Evolutionary conservation across 2,888 invertebrate species (phyloP).

Genomic region (Eulithis prunata): DNA sequence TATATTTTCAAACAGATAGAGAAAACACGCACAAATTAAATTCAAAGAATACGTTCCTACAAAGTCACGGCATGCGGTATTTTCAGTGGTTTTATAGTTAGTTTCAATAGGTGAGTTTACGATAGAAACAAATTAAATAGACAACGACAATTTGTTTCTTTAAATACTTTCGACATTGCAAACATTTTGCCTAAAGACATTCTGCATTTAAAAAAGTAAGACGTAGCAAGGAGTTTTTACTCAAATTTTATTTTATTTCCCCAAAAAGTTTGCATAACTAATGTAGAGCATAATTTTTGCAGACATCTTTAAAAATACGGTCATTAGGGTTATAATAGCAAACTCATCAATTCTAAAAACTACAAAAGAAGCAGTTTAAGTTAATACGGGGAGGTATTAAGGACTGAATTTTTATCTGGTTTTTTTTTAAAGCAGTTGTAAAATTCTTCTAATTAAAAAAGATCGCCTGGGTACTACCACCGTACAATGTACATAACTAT

Average conservation of each 20-base stretch:
- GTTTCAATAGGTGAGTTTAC: slow-evolving; percentile 48
- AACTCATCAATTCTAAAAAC: not conserved
- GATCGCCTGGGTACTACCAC: no score
- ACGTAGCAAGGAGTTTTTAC: slow-evolving; percentile 17
- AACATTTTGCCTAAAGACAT: slow-evolving; percentile 38
- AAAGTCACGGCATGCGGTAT: slow-evolving; percentile 52
- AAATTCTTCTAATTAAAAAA: no score
- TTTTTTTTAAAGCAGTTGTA: no score
- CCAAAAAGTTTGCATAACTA: not conserved
- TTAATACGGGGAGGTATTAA: not conserved
- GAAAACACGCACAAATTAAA: not conserved
- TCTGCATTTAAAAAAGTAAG: slow-evolving; percentile 30
- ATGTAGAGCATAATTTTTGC: slow-evolving; percentile 1
- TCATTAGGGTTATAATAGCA: not conserved
- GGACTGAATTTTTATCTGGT: not conserved
- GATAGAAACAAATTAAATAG: slow-evolving; percentile 46
- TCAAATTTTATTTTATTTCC: not conserved
- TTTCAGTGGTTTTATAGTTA: slow-evolving; percentile 54
- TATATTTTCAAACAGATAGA: not conserved
- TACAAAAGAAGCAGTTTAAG: not conserved
- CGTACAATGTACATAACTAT: no score
- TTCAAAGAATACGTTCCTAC: slow-evolving; percentile 36
- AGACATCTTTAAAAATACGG: slow-evolving; percentile 22
- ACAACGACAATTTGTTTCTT: not conserved
- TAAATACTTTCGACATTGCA: slow-evolving; percentile 44